Conservation (phyloP, 1,140 invertebrate species). For the Arctopsyche grandis region DNA sequence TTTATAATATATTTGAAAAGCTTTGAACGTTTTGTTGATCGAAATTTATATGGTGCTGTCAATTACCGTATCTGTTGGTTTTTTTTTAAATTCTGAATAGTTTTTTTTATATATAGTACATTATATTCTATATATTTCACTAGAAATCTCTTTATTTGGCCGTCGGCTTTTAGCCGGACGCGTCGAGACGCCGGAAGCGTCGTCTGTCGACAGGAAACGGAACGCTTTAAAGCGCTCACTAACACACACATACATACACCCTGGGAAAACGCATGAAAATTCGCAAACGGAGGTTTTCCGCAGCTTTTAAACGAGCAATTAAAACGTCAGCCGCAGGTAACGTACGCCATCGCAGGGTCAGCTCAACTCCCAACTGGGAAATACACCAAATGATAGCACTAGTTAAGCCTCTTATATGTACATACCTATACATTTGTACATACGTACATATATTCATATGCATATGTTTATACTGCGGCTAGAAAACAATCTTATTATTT, state of each 20-base stretch:
- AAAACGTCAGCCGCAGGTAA: constrained; percentile 18
- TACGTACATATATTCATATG: not conserved
- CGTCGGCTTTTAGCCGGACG: not conserved
- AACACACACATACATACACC: not conserved
- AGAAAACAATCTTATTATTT: no score
- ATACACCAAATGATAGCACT: not conserved
- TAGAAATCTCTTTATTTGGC: not conserved
- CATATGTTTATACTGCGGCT: no score
- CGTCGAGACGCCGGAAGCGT: no score
- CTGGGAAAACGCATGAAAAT: not conserved
- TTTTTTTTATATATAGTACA: not conserved
- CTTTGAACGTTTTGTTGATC: no score
- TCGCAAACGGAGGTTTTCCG: not conserved
- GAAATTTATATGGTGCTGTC: no score
- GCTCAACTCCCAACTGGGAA: no score
- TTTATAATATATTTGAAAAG: no score
- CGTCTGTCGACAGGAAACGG: no score
- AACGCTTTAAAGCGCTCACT: not conserved
- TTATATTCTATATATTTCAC: not conserved
- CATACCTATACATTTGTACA: not conserved
- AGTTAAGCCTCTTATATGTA: not conserved
- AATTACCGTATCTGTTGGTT: no score
- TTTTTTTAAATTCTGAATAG: no score
- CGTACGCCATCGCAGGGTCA: not conserved
- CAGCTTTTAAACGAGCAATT: not conserved